These are phyloP conservation scores for Ceramica pisi DNA, from an alignment of 2,888 invertebrate species.

Conservation along the genomic window DNA sequence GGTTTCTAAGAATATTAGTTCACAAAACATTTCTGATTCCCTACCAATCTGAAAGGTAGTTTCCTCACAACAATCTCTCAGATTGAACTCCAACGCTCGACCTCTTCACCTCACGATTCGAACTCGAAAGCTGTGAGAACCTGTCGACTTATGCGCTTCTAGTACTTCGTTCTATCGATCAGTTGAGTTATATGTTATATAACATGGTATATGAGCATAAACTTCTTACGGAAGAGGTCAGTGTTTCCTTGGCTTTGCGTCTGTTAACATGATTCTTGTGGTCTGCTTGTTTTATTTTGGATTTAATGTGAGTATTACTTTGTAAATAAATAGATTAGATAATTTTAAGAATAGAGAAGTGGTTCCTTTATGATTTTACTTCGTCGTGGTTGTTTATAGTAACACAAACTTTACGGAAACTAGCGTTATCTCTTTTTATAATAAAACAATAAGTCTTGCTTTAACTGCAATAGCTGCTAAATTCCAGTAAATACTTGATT, in stretches of 20 bases:
- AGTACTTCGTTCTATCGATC: conserved; percentile 46
- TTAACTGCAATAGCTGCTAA: no score
- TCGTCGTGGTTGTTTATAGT: background rate
- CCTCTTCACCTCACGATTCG: conserved; percentile 48
- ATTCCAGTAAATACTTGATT: no score
- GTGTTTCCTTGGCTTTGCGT: conserved; percentile 62
- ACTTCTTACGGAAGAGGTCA: conserved; percentile 50
- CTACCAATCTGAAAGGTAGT: conserved; percentile 7
- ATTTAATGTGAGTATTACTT: conserved; percentile 62
- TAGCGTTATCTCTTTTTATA: no score
- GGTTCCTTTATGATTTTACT: background rate
- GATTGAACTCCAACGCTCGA: conserved; percentile 23
- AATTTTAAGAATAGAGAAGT: background rate
- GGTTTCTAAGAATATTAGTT: background rate
- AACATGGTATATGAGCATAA: conserved; percentile 57
- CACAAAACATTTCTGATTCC: background rate
- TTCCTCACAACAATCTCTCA: conserved; percentile 14
- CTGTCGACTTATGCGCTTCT: conserved; percentile 38
- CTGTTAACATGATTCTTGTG: conserved; percentile 67
- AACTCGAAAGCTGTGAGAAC: conserved; percentile 58
- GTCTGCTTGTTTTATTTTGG: conserved; percentile 58
- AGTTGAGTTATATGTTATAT: conserved; percentile 45
- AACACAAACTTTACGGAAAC: no score
- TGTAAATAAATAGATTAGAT: background rate
- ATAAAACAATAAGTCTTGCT: no score